Evolutionary conservation across 2,888 invertebrate genomes (phyloP).

Genomic region (Pristionchus arcanus): DNA sequence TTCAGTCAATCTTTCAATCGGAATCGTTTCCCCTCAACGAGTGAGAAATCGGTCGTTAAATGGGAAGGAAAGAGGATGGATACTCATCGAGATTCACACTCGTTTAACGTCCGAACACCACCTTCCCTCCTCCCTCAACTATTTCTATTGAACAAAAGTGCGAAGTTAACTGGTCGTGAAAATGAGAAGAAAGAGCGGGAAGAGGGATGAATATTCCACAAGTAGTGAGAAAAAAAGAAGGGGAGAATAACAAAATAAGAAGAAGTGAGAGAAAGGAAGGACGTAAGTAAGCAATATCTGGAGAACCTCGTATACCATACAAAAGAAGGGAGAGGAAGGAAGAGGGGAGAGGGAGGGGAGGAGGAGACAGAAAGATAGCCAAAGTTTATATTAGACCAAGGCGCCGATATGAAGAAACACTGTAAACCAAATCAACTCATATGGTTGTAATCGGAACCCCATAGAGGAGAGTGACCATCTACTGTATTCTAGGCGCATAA

Average conservation of each 20-base stretch:
- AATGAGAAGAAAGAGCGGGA: conserved; percentile 21
- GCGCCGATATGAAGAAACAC: background rate
- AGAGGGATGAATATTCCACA: conserved; percentile 12
- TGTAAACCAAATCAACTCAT: conserved; percentile 12
- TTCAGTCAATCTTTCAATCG: background rate
- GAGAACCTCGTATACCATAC: background rate
- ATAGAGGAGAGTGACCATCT: too few species aligned
- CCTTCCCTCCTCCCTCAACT: background rate
- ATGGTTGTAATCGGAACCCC: background rate
- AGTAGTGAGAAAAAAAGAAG: conserved; percentile 29
- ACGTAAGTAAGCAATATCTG: background rate
- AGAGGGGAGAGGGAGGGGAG: background rate
- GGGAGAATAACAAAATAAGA: conserved; percentile 46
- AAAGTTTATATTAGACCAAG: background rate
- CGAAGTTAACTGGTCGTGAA: conserved; percentile 29
- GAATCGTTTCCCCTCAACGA: background rate
- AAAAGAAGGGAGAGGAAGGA: background rate
- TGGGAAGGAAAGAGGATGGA: background rate
- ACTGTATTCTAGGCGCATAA: background rate
- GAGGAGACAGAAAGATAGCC: background rate
- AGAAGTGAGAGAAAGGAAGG: background rate
- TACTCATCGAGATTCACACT: background rate
- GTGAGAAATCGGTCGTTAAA: conserved; percentile 39
- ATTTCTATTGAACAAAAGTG: background rate
- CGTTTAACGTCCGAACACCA: background rate